Evolutionary conservation across 2,113 vertebrate species (phyloP).

Genomic region (Edolisoma coerulescens): DNA sequence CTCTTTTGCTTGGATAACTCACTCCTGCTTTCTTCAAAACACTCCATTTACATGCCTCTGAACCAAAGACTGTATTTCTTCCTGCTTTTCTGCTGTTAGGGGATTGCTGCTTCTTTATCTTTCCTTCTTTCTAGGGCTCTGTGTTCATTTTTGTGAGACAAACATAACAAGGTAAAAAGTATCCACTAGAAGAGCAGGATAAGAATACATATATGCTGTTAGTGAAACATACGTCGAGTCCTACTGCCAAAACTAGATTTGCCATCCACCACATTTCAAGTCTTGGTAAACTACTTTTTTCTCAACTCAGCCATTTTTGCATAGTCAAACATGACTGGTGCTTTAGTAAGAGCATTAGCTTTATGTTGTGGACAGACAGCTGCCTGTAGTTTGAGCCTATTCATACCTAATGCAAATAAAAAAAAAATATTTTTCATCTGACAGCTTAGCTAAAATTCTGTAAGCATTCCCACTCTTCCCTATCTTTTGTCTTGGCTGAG

Average conservation of each 20-base stretch:
- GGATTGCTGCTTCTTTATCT: neutral
- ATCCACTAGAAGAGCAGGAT: neutral
- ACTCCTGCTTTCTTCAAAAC: neutral
- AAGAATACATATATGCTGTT: neutral
- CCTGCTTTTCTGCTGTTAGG: neutral
- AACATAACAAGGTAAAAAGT: neutral
- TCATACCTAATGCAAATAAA: neutral
- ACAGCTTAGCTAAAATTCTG: neutral
- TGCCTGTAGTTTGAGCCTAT: neutral
- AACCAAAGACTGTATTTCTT: neutral
- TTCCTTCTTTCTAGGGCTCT: neutral
- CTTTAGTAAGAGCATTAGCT: neutral
- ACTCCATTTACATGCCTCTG: neutral
- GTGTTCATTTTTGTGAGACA: neutral
- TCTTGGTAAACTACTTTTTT: neutral
- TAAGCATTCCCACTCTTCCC: neutral
- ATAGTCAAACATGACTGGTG: neutral
- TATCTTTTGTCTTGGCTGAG: neutral
- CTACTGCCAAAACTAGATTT: neutral
- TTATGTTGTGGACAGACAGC: neutral
- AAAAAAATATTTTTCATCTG: neutral
- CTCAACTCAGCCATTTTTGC: neutral
- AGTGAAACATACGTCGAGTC: neutral
- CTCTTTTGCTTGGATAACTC: neutral
- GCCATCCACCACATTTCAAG: neutral